Percentiles rank a stretch among this genome's conserved stretches.
phyloP scores from a whole-genome alignment of 2,888 invertebrate genomes.

The Thera britannica region DNA sequence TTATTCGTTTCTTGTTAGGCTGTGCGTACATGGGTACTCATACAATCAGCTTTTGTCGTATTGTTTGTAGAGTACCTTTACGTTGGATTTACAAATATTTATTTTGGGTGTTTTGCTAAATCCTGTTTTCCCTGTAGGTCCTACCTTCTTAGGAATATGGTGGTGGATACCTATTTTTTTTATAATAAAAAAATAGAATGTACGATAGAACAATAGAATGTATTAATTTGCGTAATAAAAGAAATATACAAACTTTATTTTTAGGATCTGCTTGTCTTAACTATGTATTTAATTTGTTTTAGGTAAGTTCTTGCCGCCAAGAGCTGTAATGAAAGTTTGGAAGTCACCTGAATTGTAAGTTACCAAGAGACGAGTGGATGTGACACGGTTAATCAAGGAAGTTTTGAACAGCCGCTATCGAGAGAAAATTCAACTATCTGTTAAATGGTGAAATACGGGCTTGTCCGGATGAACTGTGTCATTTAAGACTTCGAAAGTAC shows the following conservation, averaged over 20 bases:
- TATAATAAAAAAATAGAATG: too few relatives aligned
- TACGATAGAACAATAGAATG: too few relatives aligned
- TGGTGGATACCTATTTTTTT: too few relatives aligned
- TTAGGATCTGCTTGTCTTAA: constrained; percentile 16
- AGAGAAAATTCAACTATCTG: too few relatives aligned
- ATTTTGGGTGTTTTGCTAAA: not conserved
- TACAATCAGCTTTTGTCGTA: constrained; percentile 18
- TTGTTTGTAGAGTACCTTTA: constrained; percentile 3
- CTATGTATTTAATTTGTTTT: constrained; percentile 34
- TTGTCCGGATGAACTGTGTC: too few relatives aligned
- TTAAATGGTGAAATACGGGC: too few relatives aligned
- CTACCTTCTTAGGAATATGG: too few relatives aligned
- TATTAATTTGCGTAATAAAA: too few relatives aligned
- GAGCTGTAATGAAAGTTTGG: constrained; percentile 20
- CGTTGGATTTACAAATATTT: not conserved
- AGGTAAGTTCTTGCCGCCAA: constrained; percentile 36
- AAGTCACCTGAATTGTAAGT: constrained; percentile 19
- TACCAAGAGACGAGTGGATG: constrained; percentile 11
- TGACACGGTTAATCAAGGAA: not conserved
- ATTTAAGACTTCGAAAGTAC: too few relatives aligned
- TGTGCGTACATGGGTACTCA: constrained; percentile 7
- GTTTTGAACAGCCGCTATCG: not conserved
- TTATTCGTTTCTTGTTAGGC: constrained; percentile 44
- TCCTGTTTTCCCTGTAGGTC: not conserved
- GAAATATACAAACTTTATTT: not conserved